Conservation (phyloP, 2,113 vertebrate genomes). For the Myiopsitta monachus region DNA sequence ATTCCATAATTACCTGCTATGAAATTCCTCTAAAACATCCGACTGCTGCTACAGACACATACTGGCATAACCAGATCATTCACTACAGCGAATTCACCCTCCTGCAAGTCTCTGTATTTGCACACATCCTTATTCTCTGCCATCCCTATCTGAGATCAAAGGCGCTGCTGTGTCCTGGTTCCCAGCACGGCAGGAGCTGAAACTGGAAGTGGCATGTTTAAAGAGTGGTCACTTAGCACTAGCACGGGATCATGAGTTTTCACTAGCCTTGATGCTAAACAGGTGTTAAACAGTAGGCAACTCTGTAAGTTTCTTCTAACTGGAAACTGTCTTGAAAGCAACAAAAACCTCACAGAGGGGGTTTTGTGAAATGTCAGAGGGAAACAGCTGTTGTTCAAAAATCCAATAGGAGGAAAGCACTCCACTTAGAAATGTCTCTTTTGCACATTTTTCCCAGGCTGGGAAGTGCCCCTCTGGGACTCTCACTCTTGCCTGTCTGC, state of each 20-base stretch:
- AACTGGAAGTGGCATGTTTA: not conserved
- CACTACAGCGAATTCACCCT: not conserved
- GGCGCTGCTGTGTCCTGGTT: not conserved
- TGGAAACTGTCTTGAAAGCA: constrained; percentile 45
- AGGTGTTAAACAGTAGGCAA: constrained; percentile 47
- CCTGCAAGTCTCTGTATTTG: not conserved
- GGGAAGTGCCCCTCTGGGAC: constrained; percentile 13
- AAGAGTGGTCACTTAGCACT: not conserved
- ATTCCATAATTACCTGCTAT: not conserved
- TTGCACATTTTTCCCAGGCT: not conserved
- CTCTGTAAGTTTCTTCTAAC: constrained; percentile 21
- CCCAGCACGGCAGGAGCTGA: not conserved
- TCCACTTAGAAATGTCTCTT: not conserved
- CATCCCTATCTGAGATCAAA: not conserved
- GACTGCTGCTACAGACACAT: not conserved
- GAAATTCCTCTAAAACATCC: not conserved
- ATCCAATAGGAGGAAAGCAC: not conserved
- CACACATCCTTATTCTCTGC: not conserved
- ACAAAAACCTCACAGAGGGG: constrained; percentile 9
- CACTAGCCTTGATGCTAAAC: constrained; percentile 5
- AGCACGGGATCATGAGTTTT: not conserved
- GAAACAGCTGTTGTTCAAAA: constrained; percentile 48
- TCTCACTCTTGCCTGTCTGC: not conserved
- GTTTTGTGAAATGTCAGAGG: constrained; percentile 42
- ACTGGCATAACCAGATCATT: not conserved